Base-by-base conservation (phyloP, 2,113 vertebrate genomes). In the Oplegnathus fasciatus region DNA sequence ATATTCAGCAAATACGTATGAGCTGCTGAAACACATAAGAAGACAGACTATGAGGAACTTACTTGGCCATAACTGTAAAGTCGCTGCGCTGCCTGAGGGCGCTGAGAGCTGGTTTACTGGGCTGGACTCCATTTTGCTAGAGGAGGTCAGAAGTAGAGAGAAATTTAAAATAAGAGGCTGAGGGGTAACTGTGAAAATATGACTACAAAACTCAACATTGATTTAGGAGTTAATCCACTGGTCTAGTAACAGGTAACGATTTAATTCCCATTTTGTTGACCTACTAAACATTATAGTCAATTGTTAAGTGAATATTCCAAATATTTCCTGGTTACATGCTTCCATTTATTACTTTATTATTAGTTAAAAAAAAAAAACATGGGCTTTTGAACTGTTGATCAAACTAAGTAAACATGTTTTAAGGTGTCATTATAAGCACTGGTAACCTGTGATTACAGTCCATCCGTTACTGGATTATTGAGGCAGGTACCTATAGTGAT, bases 11-110 rank as follows among this genome's bases (percentile, higher is more conserved):
- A 71, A 75, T 37, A 84, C 66, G 6, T 13, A 60, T 64, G 2
- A 60, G 44, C 37, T 80, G 14, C 44, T 74, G 10, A 82, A 75
- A 32, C n/a, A 6, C 13, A 64, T 5, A 15, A 65, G 0, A 28
- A 48, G 78, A 82, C 10, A 61, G 30, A 54, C 30, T 32, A 3
- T 50, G 13, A 68, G 50, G 37, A 75, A 96, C 97, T 97, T 94
- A 98, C 97, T 98, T 98, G 71, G 97, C 97, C 96, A 98, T 98
- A 77, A 98, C 86, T 0, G 97, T 97, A 67, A 98, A 98, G 92
- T 98, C 97, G 65, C 97, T 98, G 83, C 97, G 95, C 75, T 98
- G 97, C 86, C 96, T 95, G 73, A 97, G 96, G 18, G 97, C 96
- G 17, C 74, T 96, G 57, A 95, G 92, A 26, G 85, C 87, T 1